Conservation (phyloP, 2,888 invertebrate genomes). For the Apamea epomidion region DNA sequence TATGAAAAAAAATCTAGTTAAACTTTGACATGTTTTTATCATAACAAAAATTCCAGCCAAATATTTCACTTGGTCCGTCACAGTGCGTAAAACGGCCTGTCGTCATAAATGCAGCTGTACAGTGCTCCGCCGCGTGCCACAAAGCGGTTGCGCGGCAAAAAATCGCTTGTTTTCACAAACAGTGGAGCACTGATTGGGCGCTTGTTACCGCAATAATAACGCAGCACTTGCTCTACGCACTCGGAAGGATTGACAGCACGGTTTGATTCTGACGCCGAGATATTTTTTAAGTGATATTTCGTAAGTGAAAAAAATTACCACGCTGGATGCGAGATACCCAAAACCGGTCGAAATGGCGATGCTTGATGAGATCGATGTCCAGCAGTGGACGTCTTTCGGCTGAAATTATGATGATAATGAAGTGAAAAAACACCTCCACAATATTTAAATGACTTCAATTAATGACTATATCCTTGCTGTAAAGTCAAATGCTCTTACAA, state of each 20-base stretch:
- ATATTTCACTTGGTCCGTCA: slow-evolving; percentile 48
- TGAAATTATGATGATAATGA: neutral
- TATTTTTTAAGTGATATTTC: neutral
- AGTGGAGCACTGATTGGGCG: slow-evolving; percentile 71
- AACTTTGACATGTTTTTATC: neutral
- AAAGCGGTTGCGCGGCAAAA: slow-evolving; percentile 58
- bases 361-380: neutral
- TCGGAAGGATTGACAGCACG: slow-evolving; percentile 22
- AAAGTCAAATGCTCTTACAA: neutral
- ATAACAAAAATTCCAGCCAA: neutral
- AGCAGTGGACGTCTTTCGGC: no score
- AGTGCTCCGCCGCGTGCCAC: slow-evolving; percentile 19
- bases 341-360: neutral
- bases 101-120: slow-evolving; percentile 54
- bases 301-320: neutral
- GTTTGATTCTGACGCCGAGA: neutral
- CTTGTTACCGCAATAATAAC: slow-evolving; percentile 74
- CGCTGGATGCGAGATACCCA: no score
- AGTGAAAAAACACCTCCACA: neutral
- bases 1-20: neutral
- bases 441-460: neutral
- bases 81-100: slow-evolving; percentile 22
- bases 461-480: neutral
- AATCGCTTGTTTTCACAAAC: slow-evolving; percentile 69
- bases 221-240: slow-evolving; percentile 59